A percentile compares a stretch with the other conserved stretches of the same genome.
Conservation (phyloP, 2,888 invertebrate genomes). For the Eupsilia transversa region DNA sequence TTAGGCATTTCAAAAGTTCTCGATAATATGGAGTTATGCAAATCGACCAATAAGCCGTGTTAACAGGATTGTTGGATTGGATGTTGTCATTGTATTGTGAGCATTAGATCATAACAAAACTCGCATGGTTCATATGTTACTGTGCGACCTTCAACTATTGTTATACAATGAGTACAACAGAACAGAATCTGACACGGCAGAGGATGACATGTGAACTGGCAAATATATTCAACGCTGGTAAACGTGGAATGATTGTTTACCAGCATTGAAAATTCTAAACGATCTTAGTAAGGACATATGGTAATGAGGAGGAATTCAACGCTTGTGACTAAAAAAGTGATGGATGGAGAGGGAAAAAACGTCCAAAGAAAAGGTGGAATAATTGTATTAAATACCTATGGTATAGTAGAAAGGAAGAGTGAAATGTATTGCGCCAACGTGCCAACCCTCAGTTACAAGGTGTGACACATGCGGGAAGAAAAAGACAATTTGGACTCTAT, state of each 20-base stretch:
- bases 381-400: not conserved
- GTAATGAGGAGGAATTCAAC: too few species aligned
- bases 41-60: not conserved
- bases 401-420: too few species aligned
- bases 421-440: not conserved
- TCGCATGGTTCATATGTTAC: slow-evolving; percentile 19
- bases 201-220: not conserved
- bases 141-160: slow-evolving; percentile 31
- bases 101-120: not conserved
- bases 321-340: not conserved
- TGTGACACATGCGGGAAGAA: not conserved
- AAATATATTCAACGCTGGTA: not conserved
- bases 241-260: too few species aligned
- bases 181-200: slow-evolving; percentile 5
- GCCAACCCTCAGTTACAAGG: too few species aligned
- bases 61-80: slow-evolving; percentile 11
- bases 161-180: slow-evolving; percentile 2
- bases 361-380: not conserved
- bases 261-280: too few species aligned
- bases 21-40: too few species aligned
- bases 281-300: not conserved
- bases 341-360: not conserved
- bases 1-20: too few species aligned
- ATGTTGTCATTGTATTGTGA: slow-evolving; percentile 10
- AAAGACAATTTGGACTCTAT: not conserved